Evolutionary conservation across 2,888 invertebrate genomes (phyloP).

Genomic region (Eulithis prunata): DNA sequence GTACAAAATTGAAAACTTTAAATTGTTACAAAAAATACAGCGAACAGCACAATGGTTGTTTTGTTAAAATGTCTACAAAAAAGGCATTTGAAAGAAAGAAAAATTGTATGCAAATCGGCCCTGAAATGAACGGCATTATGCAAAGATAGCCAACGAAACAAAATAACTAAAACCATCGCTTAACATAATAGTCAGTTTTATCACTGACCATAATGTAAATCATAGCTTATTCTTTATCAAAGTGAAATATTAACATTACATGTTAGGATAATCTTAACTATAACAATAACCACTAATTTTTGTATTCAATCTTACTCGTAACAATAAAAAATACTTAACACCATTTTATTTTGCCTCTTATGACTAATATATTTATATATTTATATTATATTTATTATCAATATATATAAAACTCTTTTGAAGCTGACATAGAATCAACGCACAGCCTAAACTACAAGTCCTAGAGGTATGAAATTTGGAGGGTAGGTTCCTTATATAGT

Average conservation of each 20-base stretch:
- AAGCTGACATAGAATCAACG: too few species aligned
- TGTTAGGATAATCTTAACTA: constrained; percentile 9
- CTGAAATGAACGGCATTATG: constrained; percentile 48
- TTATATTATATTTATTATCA: too few species aligned
- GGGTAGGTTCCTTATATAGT: too few species aligned
- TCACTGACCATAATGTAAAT: constrained; percentile 9
- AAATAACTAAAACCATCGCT: constrained; percentile 11
- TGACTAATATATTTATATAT: too few species aligned
- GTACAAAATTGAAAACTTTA: too few species aligned
- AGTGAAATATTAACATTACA: constrained; percentile 12
- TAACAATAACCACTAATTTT: constrained; percentile 2
- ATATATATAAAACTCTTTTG: too few species aligned
- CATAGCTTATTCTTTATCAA: constrained; percentile 7
- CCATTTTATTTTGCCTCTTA: neutral
- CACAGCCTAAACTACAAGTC: too few species aligned
- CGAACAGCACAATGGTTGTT: too few species aligned
- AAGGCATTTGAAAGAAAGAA: constrained; percentile 57
- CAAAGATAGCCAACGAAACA: constrained; percentile 32
- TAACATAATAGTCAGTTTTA: neutral
- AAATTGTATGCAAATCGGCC: constrained; percentile 69
- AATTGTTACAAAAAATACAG: too few species aligned
- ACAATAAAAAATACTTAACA: neutral
- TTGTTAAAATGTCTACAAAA: constrained; percentile 30
- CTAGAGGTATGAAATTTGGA: too few species aligned
- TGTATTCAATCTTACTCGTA: neutral